Conservation (phyloP, 2,113 vertebrate genomes). For the Prionailurus viverrinus region DNA sequence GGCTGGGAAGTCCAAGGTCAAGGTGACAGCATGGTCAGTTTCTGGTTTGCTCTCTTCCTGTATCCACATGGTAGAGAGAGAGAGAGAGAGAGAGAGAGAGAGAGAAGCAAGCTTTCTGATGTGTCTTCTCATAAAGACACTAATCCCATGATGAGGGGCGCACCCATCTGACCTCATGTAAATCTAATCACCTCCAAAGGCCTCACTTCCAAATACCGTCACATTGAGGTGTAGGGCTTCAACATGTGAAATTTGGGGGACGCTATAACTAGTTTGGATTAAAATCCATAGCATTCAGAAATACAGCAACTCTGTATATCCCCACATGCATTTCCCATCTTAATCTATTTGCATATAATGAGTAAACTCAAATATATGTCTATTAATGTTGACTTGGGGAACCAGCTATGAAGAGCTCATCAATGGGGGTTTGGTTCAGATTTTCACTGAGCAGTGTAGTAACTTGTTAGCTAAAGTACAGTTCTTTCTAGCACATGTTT, state of each 20-base stretch:
- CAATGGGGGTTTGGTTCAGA: neutral
- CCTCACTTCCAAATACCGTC: neutral
- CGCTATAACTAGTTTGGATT: too few species aligned
- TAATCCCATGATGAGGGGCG: neutral
- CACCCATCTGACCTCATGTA: neutral
- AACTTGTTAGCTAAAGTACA: conserved; percentile 9
- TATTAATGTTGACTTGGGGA: neutral
- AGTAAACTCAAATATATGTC: neutral
- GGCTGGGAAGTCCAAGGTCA: neutral
- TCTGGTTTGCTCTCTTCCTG: neutral
- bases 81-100: neutral
- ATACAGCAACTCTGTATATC: neutral
- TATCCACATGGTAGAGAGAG: neutral
- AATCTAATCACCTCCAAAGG: neutral
- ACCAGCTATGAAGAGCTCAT: neutral
- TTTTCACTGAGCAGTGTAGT: neutral
- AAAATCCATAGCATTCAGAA: neutral
- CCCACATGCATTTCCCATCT: neutral
- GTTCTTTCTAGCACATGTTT: neutral
- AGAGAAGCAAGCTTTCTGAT: neutral
- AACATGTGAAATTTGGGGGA: neutral
- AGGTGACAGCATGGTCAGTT: neutral
- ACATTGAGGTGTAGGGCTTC: neutral
- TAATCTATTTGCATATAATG: neutral
- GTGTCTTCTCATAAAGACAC: neutral